Evolutionary conservation across 2,797 vertebrate species (phyloP).

Genomic region (Chaenodraco wilsoni): DNA sequence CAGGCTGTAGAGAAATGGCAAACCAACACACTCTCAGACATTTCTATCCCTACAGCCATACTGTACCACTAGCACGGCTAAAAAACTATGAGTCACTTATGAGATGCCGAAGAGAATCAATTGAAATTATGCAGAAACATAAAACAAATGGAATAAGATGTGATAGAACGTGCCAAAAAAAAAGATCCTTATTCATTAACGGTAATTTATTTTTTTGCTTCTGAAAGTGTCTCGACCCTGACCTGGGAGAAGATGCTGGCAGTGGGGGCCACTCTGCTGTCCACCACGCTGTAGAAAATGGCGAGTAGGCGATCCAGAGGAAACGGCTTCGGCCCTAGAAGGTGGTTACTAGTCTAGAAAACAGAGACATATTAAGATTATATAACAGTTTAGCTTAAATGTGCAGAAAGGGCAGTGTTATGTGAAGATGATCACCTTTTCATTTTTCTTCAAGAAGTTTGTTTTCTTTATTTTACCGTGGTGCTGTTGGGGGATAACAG

Average conservation of each 20-base stretch:
- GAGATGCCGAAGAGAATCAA: too few relatives aligned
- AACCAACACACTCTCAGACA: too few relatives aligned
- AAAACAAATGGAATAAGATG: neutral
- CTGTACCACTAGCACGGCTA: neutral
- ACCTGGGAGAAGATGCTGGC: slow-evolving; percentile 99
- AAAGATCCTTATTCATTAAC: neutral
- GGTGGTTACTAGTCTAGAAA: slow-evolving; percentile 94
- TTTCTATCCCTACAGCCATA: neutral
- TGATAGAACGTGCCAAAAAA: neutral
- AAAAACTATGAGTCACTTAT: neutral
- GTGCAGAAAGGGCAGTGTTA: neutral
- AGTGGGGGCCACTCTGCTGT: slow-evolving; percentile 93
- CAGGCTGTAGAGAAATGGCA: too few relatives aligned
- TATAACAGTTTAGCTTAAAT: neutral
- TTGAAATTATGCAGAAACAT: too few relatives aligned
- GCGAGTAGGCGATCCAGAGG: slow-evolving; percentile 94
- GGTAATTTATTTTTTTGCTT: neutral
- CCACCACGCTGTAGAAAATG: slow-evolving; percentile 96
- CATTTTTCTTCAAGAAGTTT: slow-evolving; percentile 95
- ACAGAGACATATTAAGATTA: neutral
- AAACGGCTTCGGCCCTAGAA: slow-evolving; percentile 95
- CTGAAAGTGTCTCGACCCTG: slow-evolving; percentile 35
- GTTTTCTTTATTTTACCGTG: slow-evolving; percentile 96
- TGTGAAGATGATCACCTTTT: slow-evolving; percentile 86
- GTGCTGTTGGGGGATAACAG: slow-evolving; percentile 83